phyloP scores from a whole-genome alignment of 2,888 invertebrate genomes.

The Lithophane leautieri region DNA sequence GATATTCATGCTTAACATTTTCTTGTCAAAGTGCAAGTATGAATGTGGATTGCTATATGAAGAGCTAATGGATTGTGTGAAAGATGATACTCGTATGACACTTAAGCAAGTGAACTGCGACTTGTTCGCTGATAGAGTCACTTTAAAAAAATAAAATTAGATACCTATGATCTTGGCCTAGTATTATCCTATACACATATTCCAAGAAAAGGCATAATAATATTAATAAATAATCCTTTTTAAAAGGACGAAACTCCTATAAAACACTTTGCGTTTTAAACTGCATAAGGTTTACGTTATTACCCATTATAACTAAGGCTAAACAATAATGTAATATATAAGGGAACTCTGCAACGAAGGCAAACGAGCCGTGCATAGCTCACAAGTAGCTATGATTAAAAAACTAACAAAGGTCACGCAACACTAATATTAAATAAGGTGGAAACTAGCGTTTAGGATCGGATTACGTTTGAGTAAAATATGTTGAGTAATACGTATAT shows the following conservation, averaged over 20 bases:
- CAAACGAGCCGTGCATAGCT: constrained; percentile 29
- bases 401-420: constrained; percentile 60
- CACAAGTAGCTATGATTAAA: constrained; percentile 47
- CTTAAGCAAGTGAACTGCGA: neutral
- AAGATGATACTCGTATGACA: neutral
- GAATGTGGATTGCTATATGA: neutral
- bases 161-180: neutral
- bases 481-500: constrained; percentile 29
- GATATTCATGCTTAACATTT: no score
- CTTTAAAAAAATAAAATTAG: neutral
- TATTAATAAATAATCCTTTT: neutral
- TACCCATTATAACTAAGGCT: constrained; percentile 35
- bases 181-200: neutral
- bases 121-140: neutral
- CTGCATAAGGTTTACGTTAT: constrained; percentile 16
- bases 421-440: constrained; percentile 48
- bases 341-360: constrained; percentile 44
- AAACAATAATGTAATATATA: constrained; percentile 11
- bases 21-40: neutral
- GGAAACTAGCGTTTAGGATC: constrained; percentile 30
- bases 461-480: constrained; percentile 45
- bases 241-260: constrained; percentile 22
- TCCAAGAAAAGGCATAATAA: neutral
- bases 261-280: constrained; percentile 9
- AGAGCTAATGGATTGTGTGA: neutral